Evolutionary conservation across 64 coral and sea anemone species (phyloP), one percentile per base, ranked within the genome.

Genomic region (Montipora cactus): DNA sequence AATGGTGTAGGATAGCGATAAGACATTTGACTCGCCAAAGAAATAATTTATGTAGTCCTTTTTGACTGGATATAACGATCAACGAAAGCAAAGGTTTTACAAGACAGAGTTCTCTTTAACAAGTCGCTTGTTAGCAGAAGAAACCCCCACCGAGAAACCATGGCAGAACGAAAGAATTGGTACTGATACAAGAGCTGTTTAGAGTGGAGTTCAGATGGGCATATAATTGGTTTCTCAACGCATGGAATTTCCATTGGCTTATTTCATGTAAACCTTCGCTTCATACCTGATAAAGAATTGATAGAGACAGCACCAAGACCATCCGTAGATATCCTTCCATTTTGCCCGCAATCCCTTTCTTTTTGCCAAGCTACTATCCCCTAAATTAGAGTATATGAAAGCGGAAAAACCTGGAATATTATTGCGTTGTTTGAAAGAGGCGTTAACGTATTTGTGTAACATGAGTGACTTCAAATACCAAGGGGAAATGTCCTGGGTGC

Each of bases 381-480:
- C 25, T 37, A 19, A 68, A 58, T 18, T 47, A 16, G 53, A 11
- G 53, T 57, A 11, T 8, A 57, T 57, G 2, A 8, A 11, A 46
- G 44, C 12, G 23, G 37, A 46, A 49, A 49, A 76, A 11, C 2
- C 9, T 47, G 8, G 23, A 57, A 46, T 47, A 16, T 62, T 8
- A 28, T 12, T 10, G 37, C 11, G 61, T 69, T 10, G 7, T 20
- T 18, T 71, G 3, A 70, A 86, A 12, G 19, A 86, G 82, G 82
- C 66, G 82, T 86, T 51, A 44, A 72, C 66, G 6, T 10, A 49
- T 49, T 71, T 72, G 14, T 86, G 82, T 86, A 86, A 86, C 45
- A 71, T 71, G 82, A 86, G 82, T 68, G 67, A 52, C 8, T 76
- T 46, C 9, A 71, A 18, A 71, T 71, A 22, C 68, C 68, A 15